Conservation (phyloP, 2,888 invertebrate genomes). For the Pocota personata region DNA sequence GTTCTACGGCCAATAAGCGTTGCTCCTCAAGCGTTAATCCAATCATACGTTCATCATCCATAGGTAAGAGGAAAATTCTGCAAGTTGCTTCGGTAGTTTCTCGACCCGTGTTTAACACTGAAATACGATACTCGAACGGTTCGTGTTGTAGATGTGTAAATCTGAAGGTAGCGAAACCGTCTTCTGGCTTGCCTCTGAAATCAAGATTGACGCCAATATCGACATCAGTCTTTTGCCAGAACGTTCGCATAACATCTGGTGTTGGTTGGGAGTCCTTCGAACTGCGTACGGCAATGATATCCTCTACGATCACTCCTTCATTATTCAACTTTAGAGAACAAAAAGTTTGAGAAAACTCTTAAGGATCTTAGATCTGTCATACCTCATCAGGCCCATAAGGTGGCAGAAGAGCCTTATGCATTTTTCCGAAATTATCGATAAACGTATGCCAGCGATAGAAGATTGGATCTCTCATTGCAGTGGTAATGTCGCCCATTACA, state of each 20-base stretch:
- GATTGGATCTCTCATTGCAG: slow-evolving; percentile 91
- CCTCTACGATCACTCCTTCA: slow-evolving; percentile 25
- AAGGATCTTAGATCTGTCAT: not conserved
- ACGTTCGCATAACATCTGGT: slow-evolving; percentile 85
- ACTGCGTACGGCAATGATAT: slow-evolving; percentile 25
- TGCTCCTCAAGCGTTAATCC: slow-evolving; percentile 81
- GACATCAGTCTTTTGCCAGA: slow-evolving; percentile 90
- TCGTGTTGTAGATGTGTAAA: slow-evolving; percentile 87
- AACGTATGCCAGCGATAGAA: slow-evolving; percentile 92
- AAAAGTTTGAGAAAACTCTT: not conserved
- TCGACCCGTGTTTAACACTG: slow-evolving; percentile 83
- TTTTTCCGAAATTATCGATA: slow-evolving; percentile 88
- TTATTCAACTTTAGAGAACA: slow-evolving; percentile 18
- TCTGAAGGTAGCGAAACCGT: slow-evolving; percentile 84
- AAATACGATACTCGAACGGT: slow-evolving; percentile 86
- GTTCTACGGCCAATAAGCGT: not conserved
- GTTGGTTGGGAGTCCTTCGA: slow-evolving; percentile 78
- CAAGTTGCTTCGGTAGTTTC: too few relatives aligned
- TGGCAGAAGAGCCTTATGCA: slow-evolving; percentile 86
- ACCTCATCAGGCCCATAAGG: slow-evolving; percentile 81
- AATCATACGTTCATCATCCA: slow-evolving; percentile 85
- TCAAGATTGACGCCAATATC: slow-evolving; percentile 89
- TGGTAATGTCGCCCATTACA: slow-evolving; percentile 89
- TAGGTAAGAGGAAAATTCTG: slow-evolving; percentile 84
- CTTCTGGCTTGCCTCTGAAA: slow-evolving; percentile 86